Evolutionary conservation across 2,797 vertebrate genomes (phyloP).

Genomic region (Syngnathus rostellatus): DNA sequence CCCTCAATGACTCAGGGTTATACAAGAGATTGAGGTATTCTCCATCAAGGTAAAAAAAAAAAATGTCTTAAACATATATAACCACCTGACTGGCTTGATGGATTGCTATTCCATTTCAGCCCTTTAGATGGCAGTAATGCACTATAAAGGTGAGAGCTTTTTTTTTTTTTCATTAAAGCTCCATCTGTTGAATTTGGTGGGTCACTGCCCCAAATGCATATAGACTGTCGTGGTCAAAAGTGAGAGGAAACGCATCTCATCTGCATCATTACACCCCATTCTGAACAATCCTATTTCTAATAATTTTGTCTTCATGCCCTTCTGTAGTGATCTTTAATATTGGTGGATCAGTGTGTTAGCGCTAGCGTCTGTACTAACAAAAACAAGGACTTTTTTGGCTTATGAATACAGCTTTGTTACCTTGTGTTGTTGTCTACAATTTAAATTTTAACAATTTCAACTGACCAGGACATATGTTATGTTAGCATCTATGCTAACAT

Average conservation of each 20-base stretch:
- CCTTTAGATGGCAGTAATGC: not conserved
- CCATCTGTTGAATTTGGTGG: not conserved
- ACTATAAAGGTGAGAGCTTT: not conserved
- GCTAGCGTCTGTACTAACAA: not conserved
- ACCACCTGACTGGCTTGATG: not conserved
- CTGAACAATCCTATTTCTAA: not conserved
- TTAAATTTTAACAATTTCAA: no score
- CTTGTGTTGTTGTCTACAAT: not conserved
- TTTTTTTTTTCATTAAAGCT: not conserved
- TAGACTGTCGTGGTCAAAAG: not conserved
- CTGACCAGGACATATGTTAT: not conserved
- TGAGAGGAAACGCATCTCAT: not conserved
- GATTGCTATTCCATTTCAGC: not conserved
- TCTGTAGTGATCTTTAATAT: not conserved
- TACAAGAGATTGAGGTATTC: not conserved
- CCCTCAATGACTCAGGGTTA: not conserved
- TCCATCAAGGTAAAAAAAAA: not conserved
- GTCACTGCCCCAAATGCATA: not conserved
- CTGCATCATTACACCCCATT: not conserved
- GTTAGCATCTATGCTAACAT: not conserved
- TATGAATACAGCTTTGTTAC: not conserved
- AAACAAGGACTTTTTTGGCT: not conserved
- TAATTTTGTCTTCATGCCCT: not conserved
- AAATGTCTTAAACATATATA: not conserved
- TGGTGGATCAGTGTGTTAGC: not conserved